Base-by-base conservation (phyloP, 2,888 invertebrate species). In the Ecdyonurus torrentis region DNA sequence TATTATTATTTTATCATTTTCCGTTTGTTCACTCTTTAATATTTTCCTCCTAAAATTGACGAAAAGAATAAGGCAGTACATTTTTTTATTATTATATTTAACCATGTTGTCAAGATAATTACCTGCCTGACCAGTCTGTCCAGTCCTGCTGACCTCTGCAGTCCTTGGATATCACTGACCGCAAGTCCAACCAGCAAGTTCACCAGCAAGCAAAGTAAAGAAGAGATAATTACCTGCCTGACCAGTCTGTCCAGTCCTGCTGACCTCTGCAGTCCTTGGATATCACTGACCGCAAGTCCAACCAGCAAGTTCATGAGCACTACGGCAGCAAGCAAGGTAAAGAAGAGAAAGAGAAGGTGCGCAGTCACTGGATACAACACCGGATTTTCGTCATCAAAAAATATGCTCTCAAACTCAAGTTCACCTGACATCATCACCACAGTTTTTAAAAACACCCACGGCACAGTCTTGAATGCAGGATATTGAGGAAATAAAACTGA, bases 371-470 rank as follows among this genome's bases (percentile, higher is more conserved):
- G 84, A 71, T 86, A 87, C 64, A 82, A 77, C 15, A 86, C 65
- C 2, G 64, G 59, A n/a, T 37, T 50, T 2, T 52, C 52, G 1
- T 63, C 22, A 18, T 72, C 69, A 63, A 86, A 89, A 72, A 90
- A 91, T 66, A 90, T 86, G 69, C 90, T 89, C 71, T 91, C 90
- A 67, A 87, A 89, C 72, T 90, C 90, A 60, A 91, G 72, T 73
- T 91, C 91, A 0, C 91, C 91, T 0, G 89, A 87, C 90, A 91
- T 89, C 91, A 91, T 91, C 69, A 90, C 86, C 18, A 91, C 82
- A 0, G 89, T 87, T 75, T 91, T 90, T 1, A 91, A 75, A 0
- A 90, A 70, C 0, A 83, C 81, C 62, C 81, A 79, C 0, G 81
- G 77, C 1, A 88, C 78, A 7, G 55, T 18, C 64, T 75, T 71